Conservation (phyloP, 53 echinoderm and acorn worm genomes). For the Actinopyga echinites region DNA sequence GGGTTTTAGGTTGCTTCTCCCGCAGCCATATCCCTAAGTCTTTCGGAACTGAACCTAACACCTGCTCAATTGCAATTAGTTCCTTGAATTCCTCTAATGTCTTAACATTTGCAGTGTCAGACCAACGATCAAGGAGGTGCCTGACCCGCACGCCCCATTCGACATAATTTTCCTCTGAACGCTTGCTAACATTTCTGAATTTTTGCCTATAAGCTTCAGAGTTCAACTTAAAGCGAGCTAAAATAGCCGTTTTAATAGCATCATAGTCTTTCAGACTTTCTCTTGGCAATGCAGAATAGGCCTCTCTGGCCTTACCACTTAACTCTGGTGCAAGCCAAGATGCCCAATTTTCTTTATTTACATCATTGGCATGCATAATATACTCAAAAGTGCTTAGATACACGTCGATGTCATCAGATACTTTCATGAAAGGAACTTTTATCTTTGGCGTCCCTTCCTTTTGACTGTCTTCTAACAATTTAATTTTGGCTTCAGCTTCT, state of each 20-base stretch:
- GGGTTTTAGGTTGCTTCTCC: neutral
- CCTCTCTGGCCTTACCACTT: neutral
- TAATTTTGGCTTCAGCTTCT: no score
- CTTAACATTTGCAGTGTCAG: neutral
- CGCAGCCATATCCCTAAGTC: neutral
- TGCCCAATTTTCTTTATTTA: neutral
- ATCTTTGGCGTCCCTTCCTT: no score
- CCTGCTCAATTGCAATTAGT: neutral
- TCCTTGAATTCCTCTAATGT: neutral
- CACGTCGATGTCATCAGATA: neutral
- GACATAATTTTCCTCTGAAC: neutral
- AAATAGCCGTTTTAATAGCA: neutral
- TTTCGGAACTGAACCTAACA: neutral
- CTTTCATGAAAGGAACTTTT: no score
- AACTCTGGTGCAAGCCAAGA: neutral
- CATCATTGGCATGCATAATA: neutral
- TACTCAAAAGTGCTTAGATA: neutral
- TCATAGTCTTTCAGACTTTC: neutral
- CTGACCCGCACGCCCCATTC: neutral
- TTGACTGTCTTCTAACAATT: no score
- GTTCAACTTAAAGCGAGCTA: neutral
- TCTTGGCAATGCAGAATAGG: neutral
- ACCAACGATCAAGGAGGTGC: neutral
- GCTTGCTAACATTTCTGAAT: neutral
- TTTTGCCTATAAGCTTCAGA: neutral